Percentiles rank a stretch among this genome's conserved stretches.
These are phyloP conservation scores for Nyctibius bracteatus DNA, from an alignment of 2,113 vertebrate species.

Conservation along the genomic window DNA sequence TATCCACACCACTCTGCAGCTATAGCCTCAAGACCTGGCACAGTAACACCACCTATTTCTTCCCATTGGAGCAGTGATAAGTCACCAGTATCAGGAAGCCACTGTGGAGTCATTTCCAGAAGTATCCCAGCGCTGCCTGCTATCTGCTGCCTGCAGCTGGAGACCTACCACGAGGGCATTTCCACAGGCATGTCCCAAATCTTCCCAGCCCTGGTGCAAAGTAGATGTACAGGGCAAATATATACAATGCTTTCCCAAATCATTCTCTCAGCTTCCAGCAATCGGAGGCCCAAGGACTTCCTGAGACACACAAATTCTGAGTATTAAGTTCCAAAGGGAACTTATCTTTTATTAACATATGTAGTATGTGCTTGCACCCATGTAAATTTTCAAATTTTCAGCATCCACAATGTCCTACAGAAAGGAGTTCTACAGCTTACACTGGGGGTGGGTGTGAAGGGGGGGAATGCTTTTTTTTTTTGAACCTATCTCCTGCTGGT, in stretches of 20 bases:
- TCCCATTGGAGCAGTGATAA: not conserved
- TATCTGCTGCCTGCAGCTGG: not conserved
- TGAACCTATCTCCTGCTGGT: not conserved
- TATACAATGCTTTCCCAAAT: not conserved
- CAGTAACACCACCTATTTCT: not conserved
- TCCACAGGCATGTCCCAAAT: not conserved
- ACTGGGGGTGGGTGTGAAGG: too few species aligned
- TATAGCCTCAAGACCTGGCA: not conserved
- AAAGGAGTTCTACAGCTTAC: not conserved
- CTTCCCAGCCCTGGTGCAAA: not conserved
- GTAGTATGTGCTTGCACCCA: not conserved
- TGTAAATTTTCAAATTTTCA: not conserved
- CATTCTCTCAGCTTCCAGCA: not conserved
- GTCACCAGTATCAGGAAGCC: not conserved
- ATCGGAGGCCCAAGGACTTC: not conserved
- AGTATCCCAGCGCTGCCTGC: not conserved
- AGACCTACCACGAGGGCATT: not conserved
- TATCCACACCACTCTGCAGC: not conserved
- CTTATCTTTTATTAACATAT: not conserved
- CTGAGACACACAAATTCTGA: not conserved
- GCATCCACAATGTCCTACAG: not conserved
- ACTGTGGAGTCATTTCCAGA: not conserved
- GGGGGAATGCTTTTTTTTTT: accelerated
- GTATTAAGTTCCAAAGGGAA: not conserved
- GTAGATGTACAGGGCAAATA: not conserved